Evolutionary conservation across 2,888 invertebrate species (phyloP).

Genomic region (Rotaria macrura): DNA sequence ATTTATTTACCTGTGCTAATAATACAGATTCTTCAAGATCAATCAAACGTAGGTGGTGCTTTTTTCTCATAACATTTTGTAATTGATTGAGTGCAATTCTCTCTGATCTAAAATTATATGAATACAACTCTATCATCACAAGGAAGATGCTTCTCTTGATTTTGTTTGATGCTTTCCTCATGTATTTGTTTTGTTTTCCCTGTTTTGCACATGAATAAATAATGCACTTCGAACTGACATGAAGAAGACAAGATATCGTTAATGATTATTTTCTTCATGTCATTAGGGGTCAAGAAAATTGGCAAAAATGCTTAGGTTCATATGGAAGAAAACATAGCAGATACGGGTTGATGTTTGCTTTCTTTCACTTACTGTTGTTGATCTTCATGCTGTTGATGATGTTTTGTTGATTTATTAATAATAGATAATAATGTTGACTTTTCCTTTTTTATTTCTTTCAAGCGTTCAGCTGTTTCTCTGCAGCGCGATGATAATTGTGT

Average conservation of each 20-base stretch:
- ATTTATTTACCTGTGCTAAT: background rate
- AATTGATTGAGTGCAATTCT: background rate
- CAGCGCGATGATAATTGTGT: background rate
- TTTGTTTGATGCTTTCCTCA: background rate
- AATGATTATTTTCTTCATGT: background rate
- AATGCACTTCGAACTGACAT: background rate
- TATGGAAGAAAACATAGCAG: too few relatives aligned
- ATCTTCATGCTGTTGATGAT: background rate
- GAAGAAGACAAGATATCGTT: background rate
- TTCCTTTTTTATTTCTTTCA: constrained; percentile 4
- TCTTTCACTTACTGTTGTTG: background rate
- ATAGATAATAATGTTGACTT: background rate
- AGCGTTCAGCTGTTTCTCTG: background rate
- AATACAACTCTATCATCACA: background rate
- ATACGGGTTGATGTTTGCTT: background rate
- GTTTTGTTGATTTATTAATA: background rate
- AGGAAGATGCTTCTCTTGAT: background rate
- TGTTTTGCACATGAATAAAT: background rate
- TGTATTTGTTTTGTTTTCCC: background rate
- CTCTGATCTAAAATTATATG: background rate
- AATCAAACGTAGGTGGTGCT: background rate
- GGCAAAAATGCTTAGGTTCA: too few relatives aligned
- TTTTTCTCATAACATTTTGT: background rate
- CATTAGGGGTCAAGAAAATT: background rate
- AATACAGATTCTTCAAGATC: constrained; percentile 14